Evolutionary conservation across 30 jellyfish, hydroid and myxozoan genomes (phyloP).

Genomic region (Hydra vulgaris): DNA sequence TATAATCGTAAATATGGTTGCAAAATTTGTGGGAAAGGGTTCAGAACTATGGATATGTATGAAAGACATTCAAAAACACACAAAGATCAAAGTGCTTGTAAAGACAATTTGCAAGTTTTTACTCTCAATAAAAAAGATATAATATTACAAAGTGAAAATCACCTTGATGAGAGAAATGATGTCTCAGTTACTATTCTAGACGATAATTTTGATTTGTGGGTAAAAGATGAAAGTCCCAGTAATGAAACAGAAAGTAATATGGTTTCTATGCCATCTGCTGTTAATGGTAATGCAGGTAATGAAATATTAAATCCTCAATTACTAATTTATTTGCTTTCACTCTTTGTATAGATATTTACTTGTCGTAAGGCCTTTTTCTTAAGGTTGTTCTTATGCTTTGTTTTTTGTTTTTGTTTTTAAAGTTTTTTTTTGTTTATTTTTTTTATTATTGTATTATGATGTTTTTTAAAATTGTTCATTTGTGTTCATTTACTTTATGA

Average conservation of each 20-base stretch:
- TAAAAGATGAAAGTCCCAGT: slow-evolving; percentile 14
- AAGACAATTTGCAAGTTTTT: slow-evolving; percentile 10
- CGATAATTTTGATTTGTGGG: slow-evolving; percentile 13
- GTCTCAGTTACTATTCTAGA: slow-evolving; percentile 18
- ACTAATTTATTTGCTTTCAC: too few relatives aligned
- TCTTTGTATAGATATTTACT: too few relatives aligned
- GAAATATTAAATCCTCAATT: too few relatives aligned
- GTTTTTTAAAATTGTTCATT: too few relatives aligned
- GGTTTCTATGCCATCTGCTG: slow-evolving; percentile 5
- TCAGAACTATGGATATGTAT: slow-evolving; percentile 24
- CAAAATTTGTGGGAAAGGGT: slow-evolving; percentile 33
- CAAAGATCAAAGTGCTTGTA: slow-evolving; percentile 14
- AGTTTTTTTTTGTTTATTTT: too few relatives aligned
- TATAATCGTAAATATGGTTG: slow-evolving; percentile 33
- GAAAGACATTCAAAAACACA: slow-evolving; percentile 26
- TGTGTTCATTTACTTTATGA: too few relatives aligned
- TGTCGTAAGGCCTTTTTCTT: too few relatives aligned
- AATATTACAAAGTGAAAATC: not conserved
- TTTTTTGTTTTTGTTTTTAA: too few relatives aligned
- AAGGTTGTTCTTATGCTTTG: too few relatives aligned
- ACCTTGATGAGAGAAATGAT: slow-evolving; percentile 8
- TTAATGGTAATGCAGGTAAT: slow-evolving; percentile 2
- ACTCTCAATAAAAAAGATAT: not conserved
- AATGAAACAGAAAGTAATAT: slow-evolving; percentile 1
- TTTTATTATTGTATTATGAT: too few relatives aligned